These are phyloP conservation scores for Habroteleia sp. DNA, from an alignment of 2,888 invertebrate genomes.

Conservation along the genomic window DNA sequence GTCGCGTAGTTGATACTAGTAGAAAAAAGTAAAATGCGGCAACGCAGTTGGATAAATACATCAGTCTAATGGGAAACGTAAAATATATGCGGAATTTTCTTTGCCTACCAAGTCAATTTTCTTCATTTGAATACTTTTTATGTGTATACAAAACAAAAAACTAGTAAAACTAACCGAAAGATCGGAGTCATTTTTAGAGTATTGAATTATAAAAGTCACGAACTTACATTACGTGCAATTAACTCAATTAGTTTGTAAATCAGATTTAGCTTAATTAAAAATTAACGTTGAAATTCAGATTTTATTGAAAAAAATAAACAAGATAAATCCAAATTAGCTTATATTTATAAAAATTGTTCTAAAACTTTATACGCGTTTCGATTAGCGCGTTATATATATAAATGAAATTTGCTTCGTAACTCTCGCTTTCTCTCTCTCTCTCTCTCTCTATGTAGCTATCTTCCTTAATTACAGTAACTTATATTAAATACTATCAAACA, in stretches of 20 bases:
- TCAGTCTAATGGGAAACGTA: constrained; percentile 46
- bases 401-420: constrained; percentile 5
- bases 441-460: too few relatives aligned
- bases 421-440: too few relatives aligned
- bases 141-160: constrained; percentile 20
- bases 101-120: constrained; percentile 35
- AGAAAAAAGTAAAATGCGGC: constrained; percentile 20
- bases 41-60: constrained; percentile 46
- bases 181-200: too few relatives aligned
- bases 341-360: too few relatives aligned
- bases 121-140: constrained; percentile 50
- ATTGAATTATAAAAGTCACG: constrained; percentile 20
- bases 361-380: too few relatives aligned
- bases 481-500: constrained; percentile 3
- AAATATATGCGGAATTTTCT: constrained; percentile 50
- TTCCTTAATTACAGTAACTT: constrained; percentile 13
- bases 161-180: too few relatives aligned
- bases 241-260: too few relatives aligned
- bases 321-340: too few relatives aligned
- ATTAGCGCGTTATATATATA: background rate
- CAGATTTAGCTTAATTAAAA: too few relatives aligned
- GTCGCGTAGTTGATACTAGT: background rate
- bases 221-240: constrained; percentile 10
- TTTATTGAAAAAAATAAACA: too few relatives aligned
- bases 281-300: too few relatives aligned